These are phyloP conservation scores for Lipophrys pholis DNA, from an alignment of 2,113 vertebrate species.

Conservation along the genomic window DNA sequence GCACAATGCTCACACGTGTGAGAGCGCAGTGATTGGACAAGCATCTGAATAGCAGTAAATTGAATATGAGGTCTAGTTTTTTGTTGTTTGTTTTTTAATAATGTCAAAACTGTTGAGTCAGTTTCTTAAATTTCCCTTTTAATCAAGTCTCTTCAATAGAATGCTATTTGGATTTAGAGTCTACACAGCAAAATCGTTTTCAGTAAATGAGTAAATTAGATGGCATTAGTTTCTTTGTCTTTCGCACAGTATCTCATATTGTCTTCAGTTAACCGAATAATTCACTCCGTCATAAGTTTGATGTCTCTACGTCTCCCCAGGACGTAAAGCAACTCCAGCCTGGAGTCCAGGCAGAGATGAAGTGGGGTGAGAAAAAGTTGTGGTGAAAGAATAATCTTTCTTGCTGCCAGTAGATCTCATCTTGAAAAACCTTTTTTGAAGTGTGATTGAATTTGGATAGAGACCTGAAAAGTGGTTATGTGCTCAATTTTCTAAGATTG, in stretches of 20 bases:
- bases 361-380: background rate
- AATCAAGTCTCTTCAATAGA: too few species aligned
- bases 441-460: conserved; percentile 39
- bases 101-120: too few species aligned
- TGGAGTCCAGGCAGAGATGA: conserved; percentile 6
- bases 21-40: too few species aligned
- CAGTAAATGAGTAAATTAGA: too few species aligned
- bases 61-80: too few species aligned
- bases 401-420: conserved; percentile 17
- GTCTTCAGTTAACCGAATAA: conserved; percentile 15
- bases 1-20: too few species aligned
- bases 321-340: background rate
- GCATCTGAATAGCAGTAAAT: too few species aligned
- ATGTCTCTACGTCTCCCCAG: conserved; percentile 10
- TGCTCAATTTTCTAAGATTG: conserved; percentile 37
- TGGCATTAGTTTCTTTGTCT: conserved; percentile 27
- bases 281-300: conserved; percentile 7
- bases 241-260: conserved; percentile 42
- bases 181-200: too few species aligned
- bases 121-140: too few species aligned
- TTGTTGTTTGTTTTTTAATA: too few species aligned
- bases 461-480: conserved; percentile 31
- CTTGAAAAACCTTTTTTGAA: conserved; percentile 16
- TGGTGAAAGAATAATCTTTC: conserved; percentile 23
- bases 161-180: too few species aligned